These are phyloP conservation scores for Trichogramma evanescens DNA, from an alignment of 2,888 invertebrate genomes.

Conservation along the genomic window DNA sequence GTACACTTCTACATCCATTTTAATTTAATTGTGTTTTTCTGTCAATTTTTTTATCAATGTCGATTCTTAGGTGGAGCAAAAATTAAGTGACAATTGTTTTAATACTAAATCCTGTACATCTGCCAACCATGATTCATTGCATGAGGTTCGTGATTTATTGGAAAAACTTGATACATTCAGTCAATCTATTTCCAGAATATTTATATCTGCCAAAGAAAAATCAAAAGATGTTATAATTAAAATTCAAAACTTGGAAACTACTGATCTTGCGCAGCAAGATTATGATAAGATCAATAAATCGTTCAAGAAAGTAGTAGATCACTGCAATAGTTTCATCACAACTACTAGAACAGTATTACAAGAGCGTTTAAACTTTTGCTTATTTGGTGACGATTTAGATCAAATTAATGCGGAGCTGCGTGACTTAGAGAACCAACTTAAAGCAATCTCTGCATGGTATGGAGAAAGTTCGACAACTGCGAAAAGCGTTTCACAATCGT, in stretches of 20 bases:
- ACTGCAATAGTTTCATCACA: slow-evolving; percentile 59
- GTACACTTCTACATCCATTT: slow-evolving; percentile 36
- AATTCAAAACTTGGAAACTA: slow-evolving; percentile 66
- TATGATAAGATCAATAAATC: slow-evolving; percentile 60
- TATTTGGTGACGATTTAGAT: slow-evolving; percentile 53
- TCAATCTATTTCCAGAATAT: slow-evolving; percentile 59
- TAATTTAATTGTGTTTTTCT: slow-evolving; percentile 5
- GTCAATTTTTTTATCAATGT: no score
- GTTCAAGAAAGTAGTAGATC: slow-evolving; percentile 50
- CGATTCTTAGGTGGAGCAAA: slow-evolving; percentile 32
- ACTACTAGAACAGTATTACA: slow-evolving; percentile 55
- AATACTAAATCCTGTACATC: slow-evolving; percentile 16
- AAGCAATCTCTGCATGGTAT: slow-evolving; percentile 30
- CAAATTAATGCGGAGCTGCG: slow-evolving; percentile 63
- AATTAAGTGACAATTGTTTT: slow-evolving; percentile 45
- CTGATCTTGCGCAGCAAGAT: slow-evolving; percentile 60
- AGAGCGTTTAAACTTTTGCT: slow-evolving; percentile 57
- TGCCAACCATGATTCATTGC: slow-evolving; percentile 23
- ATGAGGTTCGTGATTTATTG: slow-evolving; percentile 26
- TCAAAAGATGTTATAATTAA: slow-evolving; percentile 62
- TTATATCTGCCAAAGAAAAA: slow-evolving; percentile 61
- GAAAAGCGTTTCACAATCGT: slow-evolving; percentile 63
- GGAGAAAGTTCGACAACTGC: slow-evolving; percentile 67
- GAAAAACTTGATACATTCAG: slow-evolving; percentile 56
- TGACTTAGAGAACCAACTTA: slow-evolving; percentile 35